These are phyloP conservation scores for Poecilobothrus nobilitatus DNA, from an alignment of 2,888 invertebrate genomes.

Conservation along the genomic window DNA sequence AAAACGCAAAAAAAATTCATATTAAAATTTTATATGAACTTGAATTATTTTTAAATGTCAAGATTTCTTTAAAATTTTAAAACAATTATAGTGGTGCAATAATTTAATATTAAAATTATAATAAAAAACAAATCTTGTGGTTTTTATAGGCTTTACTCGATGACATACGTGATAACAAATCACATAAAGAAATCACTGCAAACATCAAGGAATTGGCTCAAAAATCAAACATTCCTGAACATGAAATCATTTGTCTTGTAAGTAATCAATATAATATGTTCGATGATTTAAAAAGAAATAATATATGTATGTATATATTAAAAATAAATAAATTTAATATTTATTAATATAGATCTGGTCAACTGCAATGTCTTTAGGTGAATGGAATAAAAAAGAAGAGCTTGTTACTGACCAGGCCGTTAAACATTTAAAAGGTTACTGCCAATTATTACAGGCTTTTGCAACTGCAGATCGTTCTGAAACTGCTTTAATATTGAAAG, in stretches of 20 bases:
- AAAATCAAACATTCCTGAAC: constrained; percentile 78
- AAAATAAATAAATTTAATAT: background rate
- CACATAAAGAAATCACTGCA: constrained; percentile 74
- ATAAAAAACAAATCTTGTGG: no score
- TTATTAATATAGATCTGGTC: constrained; percentile 69
- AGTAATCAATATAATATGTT: constrained; percentile 28
- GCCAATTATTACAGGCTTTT: constrained; percentile 78
- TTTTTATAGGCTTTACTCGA: constrained; percentile 59
- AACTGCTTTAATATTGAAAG: constrained; percentile 78
- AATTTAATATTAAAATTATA: no score
- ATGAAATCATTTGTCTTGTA: constrained; percentile 81
- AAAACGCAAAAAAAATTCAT: constrained; percentile 20
- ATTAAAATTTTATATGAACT: no score
- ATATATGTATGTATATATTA: no score
- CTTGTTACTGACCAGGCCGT: constrained; percentile 91
- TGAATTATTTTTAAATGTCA: no score
- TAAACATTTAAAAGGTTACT: constrained; percentile 78
- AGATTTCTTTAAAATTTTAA: no score
- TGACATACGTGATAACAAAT: constrained; percentile 77
- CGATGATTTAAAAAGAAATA: no score
- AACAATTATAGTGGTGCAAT: no score
- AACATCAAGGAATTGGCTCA: constrained; percentile 79
- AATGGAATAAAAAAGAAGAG: constrained; percentile 99
- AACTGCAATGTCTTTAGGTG: constrained; percentile 88
- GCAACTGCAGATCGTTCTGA: constrained; percentile 80